Evolutionary conservation across 2,797 vertebrate genomes (phyloP).

Genomic region (Liparis tanakae): DNA sequence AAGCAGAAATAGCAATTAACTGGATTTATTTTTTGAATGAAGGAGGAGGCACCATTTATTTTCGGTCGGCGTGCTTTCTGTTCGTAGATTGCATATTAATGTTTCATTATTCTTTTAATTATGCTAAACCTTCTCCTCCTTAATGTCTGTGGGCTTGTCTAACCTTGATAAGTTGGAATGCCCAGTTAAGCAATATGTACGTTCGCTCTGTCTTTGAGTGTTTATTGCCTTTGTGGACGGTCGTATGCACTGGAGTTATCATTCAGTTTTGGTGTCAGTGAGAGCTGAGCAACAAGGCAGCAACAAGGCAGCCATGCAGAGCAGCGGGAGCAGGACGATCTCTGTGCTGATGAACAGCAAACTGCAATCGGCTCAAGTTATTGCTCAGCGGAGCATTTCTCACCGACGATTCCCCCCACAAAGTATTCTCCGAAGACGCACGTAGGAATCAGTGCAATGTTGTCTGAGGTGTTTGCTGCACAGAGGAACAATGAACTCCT

Average conservation of each 20-base stretch:
- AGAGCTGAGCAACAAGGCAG: neutral
- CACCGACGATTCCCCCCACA: conserved; percentile 60
- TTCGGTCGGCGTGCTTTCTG: conserved; percentile 57
- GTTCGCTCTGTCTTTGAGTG: conserved; percentile 15
- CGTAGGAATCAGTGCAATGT: conserved; percentile 47
- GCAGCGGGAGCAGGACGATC: conserved; percentile 42
- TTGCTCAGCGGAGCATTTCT: conserved; percentile 57
- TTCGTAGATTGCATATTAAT: conserved; percentile 76
- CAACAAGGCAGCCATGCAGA: conserved; percentile 28
- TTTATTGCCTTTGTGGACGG: neutral
- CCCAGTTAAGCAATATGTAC: conserved; percentile 32
- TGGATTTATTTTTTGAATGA: conserved; percentile 43
- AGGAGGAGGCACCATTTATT: conserved; percentile 56
- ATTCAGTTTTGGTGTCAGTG: neutral
- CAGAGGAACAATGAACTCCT: conserved; percentile 24
- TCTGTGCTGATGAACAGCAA: conserved; percentile 49
- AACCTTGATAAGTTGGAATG: conserved; percentile 51
- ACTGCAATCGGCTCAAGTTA: conserved; percentile 47
- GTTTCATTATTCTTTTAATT: conserved; percentile 77
- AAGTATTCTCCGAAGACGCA: conserved; percentile 46
- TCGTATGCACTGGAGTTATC: conserved; percentile 6
- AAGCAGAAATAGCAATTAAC: conserved; percentile 56
- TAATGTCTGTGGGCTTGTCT: conserved; percentile 34
- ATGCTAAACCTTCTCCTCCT: conserved; percentile 59
- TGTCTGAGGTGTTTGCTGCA: conserved; percentile 33